Evolutionary conservation across 2,113 vertebrate species (phyloP), one percentile per base, ranked within the genome.

Genomic region (Cairina moschata): DNA sequence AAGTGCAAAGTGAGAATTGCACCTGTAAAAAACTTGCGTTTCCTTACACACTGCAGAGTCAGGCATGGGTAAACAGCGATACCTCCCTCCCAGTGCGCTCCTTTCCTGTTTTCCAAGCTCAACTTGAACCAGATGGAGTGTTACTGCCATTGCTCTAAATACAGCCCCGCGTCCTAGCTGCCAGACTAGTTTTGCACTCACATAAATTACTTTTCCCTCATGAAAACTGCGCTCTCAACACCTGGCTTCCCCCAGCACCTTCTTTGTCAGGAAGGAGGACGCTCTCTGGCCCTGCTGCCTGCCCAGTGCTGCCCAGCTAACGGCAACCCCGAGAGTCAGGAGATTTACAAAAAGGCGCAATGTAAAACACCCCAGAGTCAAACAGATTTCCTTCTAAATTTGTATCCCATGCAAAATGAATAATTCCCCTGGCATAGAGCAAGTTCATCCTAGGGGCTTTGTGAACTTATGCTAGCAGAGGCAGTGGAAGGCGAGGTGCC

Each of bases 31-130:
- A 18, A 0, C 50, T 13, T 6, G 23, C 25, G 4, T 77, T 88
- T 95, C 54, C 23, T 31, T 11, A 14, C 0, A 0, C 9, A 8
- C 17, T 2, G 23, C 46, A 3, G 48, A 18, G 29, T 3, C 5
- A 1, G 2, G 8, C 13, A 21, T 0, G 1, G 22, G 13, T 14
- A 10, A 15, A 4, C 1, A 0, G 44, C 22, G 20, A 1, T 7
- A 1, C 17, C 31, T n/a, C 85, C 78, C 60, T 65, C 48, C 40
- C 0, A 0, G 12, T 0, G 0, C 4, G 17, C 40, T 60, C 36
- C 54, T 72, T 65, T 85, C 62, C 34, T 0, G 1, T 32, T 66
- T 75, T 36, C 65, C 48, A 11, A 63, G 50, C 62, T 36, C 34
- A 69, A 69, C 31, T 11, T 21, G 36, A 73, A 14, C 23, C 59